Base-by-base conservation (phyloP, 2,888 invertebrate genomes). In the Unio pictorum region DNA sequence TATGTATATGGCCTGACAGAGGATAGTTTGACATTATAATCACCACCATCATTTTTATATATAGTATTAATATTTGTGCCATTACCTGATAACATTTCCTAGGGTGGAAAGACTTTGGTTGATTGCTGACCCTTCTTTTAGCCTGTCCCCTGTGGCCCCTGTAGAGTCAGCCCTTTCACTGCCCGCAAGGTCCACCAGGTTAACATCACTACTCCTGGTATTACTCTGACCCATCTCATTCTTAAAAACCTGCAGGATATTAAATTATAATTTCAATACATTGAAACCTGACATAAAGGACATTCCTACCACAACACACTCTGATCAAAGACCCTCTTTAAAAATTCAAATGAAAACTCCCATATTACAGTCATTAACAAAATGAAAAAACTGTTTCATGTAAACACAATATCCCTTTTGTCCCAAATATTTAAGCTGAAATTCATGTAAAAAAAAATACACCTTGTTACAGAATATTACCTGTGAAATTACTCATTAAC, bases 101-200 rank as follows among this genome's bases (percentile, higher is more conserved):
- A 86, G 76, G 17, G 82, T 81, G 7, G 85, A 85, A 18, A 86
- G 70, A 72, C 83, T 83, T 72, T 84, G 83, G 75, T 86, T 86
- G 55, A 86, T 86, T 61, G 84, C 82, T 15, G 86, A 84, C 3
- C 86, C 86, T 67, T 86, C 86, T 66, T 85, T 85, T 26, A 86
- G 76, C 30, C 86, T 71, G 74, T 86, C 86, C 55, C 86, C 86
- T 7, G 83, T 84, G 23, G 86, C 86, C 65, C 85, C 86, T 3
- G 86, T 84, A 5, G 83, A 81, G 67, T 83, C 81, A 5, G 85
- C 84, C 60, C 85, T 65, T 68, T 86, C 86, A 68, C 83, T 84
- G 55, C 86, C 86, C 3, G 86, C 86, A 71, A 86, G 73, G 67
- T 86, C 86, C 20, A 86, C 86, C 60, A 86, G 75, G 61, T 81